phyloP scores from a whole-genome alignment of 2,797 vertebrate species.

The Hybognathus amarus region DNA sequence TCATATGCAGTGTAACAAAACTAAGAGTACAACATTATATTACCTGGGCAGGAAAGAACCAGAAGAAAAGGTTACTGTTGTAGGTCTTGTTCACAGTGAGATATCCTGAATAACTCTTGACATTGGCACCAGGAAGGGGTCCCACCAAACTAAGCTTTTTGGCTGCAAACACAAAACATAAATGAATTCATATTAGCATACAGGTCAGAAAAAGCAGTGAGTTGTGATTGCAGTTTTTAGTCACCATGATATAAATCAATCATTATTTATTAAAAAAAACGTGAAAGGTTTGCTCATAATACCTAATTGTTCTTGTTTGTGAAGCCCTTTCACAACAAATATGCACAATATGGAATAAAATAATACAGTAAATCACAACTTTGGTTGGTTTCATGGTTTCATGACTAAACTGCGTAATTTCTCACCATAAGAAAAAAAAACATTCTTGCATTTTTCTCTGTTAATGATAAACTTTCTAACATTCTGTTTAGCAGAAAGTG shows the following conservation, averaged over 20 bases:
- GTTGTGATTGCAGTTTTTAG: not conserved
- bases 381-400: not conserved
- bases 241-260: not conserved
- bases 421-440: not conserved
- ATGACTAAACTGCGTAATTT: not conserved
- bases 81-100: slow-evolving; percentile 83
- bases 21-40: not conserved
- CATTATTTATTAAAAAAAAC: too few relatives aligned
- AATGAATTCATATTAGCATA: not conserved
- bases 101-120: slow-evolving; percentile 83
- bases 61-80: slow-evolving; percentile 91
- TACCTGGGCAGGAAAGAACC: slow-evolving; percentile 85
- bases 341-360: too few relatives aligned
- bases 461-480: not conserved
- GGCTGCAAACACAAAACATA: slow-evolving; percentile 66
- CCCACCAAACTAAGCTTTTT: slow-evolving; percentile 81
- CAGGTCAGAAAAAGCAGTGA: not conserved
- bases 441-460: not conserved
- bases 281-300: not conserved
- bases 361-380: not conserved
- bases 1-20: not conserved
- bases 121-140: slow-evolving; percentile 74
- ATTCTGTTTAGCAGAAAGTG: not conserved
- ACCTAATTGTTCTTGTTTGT: too few relatives aligned
- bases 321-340: too few relatives aligned